Base-by-base conservation (phyloP, 1,140 invertebrate genomes). In the Sinella curviseta region DNA sequence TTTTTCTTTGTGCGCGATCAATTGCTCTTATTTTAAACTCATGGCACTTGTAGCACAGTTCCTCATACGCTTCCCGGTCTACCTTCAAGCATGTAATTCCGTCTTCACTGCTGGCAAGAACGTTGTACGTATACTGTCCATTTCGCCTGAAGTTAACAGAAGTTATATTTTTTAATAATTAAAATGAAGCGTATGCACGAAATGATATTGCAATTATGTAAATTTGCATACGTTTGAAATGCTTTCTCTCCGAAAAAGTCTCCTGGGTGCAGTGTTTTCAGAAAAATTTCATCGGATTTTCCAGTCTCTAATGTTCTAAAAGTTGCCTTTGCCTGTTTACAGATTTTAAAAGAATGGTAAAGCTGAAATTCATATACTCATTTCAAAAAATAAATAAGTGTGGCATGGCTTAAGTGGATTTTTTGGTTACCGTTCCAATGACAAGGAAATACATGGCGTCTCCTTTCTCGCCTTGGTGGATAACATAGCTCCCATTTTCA, bases 371-470 rank as follows among this genome's bases (percentile, higher is more conserved):
- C 12, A 2, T 34, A 24, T 67, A 24, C 12, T 67, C 24, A 24
- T 12, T 67, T 67, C 12, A 24, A n/a, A 67, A 67, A 24, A 4
- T 12, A n/a, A 30, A 24, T 8, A 24, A 24, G 4, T 24, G 60
- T n/a, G n/a, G 60, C 60, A 67, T n/a, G n/a, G n/a, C n/a, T n/a
- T 8, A 24, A 67, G 60, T n/a, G 8, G n/a, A 24, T 12, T 24
- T 24, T 24, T 67, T n/a, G 24, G 33, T 75, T 48, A 98, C 97
- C 88, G 94, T 92, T 86, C 98, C 98, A 87, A 95, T 96, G 82
- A 96, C 97, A 85, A 99, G 99, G 81, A 99, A 99, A 88, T 97
- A 99, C 91, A 99, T 99, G 1, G 97, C 99, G 85, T 99, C 98
- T 79, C 98, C 98, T 75, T 96, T 90, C 0, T 97, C 97, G 24